Percentiles rank a stretch among this genome's conserved stretches.
Evolutionary conservation across 2,888 invertebrate species (phyloP).

Genomic region (Cantharis lateralis): DNA sequence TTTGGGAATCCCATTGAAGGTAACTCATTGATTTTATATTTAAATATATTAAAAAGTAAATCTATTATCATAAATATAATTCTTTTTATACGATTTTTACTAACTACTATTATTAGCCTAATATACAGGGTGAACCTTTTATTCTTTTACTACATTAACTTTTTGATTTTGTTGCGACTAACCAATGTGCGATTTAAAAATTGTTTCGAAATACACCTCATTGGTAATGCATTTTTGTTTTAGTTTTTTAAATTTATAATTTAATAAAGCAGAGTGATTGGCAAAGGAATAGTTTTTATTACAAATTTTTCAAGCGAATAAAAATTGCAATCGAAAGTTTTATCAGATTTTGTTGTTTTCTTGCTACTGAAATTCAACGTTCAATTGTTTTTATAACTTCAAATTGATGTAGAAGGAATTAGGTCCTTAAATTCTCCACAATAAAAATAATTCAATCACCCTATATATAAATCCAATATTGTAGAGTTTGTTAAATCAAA

Average conservation of each 20-base stretch:
- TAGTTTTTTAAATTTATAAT: neutral
- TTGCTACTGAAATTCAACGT: neutral
- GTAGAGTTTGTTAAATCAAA: neutral
- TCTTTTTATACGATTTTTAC: neutral
- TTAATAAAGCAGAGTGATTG: neutral
- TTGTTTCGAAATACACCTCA: neutral
- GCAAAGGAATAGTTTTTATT: neutral
- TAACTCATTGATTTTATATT: conserved; percentile 33
- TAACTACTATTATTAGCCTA: neutral
- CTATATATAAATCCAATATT: neutral
- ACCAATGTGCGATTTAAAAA: neutral
- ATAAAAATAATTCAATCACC: neutral
- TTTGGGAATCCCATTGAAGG: conserved; percentile 33
- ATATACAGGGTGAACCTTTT: neutral
- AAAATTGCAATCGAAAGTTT: neutral
- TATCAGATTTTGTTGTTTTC: too few relatives aligned
- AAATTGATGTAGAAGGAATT: neutral
- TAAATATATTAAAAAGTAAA: conserved; percentile 4
- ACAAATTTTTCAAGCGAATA: neutral
- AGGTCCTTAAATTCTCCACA: neutral
- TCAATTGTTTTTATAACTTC: neutral
- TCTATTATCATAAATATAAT: neutral
- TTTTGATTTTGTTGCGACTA: neutral
- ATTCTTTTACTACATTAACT: neutral
- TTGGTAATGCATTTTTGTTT: neutral